These are phyloP conservation scores for Chaitophorus viminalis DNA, from an alignment of 2,888 invertebrate genomes.

Conservation along the genomic window DNA sequence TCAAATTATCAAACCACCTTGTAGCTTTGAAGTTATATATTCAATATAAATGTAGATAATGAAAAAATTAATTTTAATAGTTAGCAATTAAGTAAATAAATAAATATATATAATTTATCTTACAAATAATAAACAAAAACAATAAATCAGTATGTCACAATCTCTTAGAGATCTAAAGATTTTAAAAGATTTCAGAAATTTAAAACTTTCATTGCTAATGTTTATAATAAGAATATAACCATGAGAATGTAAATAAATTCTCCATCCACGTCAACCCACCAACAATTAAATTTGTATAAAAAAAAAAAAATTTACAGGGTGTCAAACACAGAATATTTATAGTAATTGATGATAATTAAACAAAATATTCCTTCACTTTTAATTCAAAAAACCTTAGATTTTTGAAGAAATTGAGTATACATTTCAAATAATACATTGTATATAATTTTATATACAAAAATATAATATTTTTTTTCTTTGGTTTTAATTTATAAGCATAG, in stretches of 20 bases:
- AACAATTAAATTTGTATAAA: slow-evolving; percentile 9
- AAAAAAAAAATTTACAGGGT: slow-evolving; percentile 32
- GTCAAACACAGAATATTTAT: slow-evolving; percentile 3
- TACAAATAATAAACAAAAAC: slow-evolving; percentile 30
- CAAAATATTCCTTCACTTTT: not conserved
- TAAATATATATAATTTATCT: no score
- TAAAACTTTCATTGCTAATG: not conserved
- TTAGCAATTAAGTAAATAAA: no score
- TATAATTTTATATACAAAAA: no score
- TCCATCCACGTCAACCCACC: slow-evolving; percentile 5
- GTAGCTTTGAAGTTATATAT: not conserved
- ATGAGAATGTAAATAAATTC: not conserved
- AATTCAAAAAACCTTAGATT: not conserved
- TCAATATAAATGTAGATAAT: not conserved
- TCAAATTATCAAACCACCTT: not conserved
- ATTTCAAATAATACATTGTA: no score
- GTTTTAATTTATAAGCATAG: not conserved
- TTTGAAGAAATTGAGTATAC: not conserved
- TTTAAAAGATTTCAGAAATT: slow-evolving; percentile 24
- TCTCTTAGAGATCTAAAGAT: not conserved
- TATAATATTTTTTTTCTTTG: not conserved
- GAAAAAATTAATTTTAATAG: not conserved
- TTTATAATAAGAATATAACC: not conserved
- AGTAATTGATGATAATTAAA: not conserved
- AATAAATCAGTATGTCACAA: not conserved